A percentile compares a stretch with the other conserved stretches of the same genome.
Evolutionary conservation across 1,140 invertebrate species (phyloP).

Genomic region (Drosophila ambigua): DNA sequence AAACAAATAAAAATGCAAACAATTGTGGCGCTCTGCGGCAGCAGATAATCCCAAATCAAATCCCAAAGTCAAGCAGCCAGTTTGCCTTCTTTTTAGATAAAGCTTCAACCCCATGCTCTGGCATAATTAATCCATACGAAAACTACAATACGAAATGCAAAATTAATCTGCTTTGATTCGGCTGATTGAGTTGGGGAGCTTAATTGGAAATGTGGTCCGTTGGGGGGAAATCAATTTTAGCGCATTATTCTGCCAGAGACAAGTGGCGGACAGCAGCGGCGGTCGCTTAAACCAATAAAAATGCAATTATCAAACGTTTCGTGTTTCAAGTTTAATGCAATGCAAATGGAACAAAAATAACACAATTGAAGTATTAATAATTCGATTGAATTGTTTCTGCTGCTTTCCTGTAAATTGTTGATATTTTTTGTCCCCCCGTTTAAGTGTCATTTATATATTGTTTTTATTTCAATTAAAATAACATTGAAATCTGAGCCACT

Average conservation of each 20-base stretch:
- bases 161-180: slow-evolving; percentile 62
- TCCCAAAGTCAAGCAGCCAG: slow-evolving; percentile 1
- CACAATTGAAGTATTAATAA: slow-evolving; percentile 49
- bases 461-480: slow-evolving; percentile 62
- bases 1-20: no score
- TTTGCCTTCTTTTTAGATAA: background rate
- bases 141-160: slow-evolving; percentile 9
- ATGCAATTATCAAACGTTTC: slow-evolving; percentile 30
- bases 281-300: slow-evolving; percentile 28
- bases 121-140: slow-evolving; percentile 1
- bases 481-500: slow-evolving; percentile 32
- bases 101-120: background rate
- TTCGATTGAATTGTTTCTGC: slow-evolving; percentile 19
- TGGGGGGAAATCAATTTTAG: slow-evolving; percentile 40
- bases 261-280: background rate
- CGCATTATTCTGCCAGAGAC: slow-evolving; percentile 11
- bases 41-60: slow-evolving; percentile 2
- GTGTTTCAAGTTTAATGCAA: background rate
- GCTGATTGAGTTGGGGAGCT: slow-evolving; percentile 70
- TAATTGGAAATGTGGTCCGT: slow-evolving; percentile 62
- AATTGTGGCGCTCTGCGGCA: no score
- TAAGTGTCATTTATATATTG: slow-evolving; percentile 40
- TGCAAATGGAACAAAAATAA: background rate
- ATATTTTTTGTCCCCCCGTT: slow-evolving; percentile 1
- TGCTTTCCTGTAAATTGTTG: background rate